Conservation (phyloP, 2,113 vertebrate species). For the Eulemur macaco region DNA sequence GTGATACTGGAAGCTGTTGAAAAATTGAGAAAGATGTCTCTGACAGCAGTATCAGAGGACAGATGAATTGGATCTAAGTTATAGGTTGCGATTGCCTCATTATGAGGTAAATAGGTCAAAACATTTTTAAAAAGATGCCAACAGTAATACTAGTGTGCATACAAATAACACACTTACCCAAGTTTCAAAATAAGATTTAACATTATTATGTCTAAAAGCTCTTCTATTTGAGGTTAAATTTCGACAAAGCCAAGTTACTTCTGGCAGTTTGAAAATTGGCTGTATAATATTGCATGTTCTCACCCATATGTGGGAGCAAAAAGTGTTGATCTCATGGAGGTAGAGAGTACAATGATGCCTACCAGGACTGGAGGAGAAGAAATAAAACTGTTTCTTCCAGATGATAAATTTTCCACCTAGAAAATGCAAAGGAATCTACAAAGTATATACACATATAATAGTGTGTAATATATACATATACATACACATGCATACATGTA, state of each 20-base stretch:
- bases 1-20: not conserved
- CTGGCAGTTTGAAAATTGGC: too few relatives aligned
- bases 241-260: not conserved
- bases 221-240: slow-evolving; percentile 19
- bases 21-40: not conserved
- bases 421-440: not conserved
- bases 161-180: not conserved
- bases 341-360: too few relatives aligned
- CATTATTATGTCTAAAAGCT: not conserved
- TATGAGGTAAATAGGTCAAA: not conserved
- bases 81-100: not conserved
- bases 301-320: too few relatives aligned
- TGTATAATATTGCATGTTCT: too few relatives aligned
- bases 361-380: not conserved
- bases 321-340: too few relatives aligned
- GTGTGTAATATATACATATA: not conserved
- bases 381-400: not conserved
- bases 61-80: not conserved
- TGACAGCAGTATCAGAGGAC: not conserved
- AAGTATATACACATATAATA: not conserved
- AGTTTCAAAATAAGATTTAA: not conserved
- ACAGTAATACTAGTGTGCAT: not conserved
- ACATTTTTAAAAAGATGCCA: not conserved
- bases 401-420: not conserved
- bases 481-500: not conserved